Evolutionary conservation across 2,888 invertebrate genomes (phyloP).

Genomic region (Pinctada fucata): DNA sequence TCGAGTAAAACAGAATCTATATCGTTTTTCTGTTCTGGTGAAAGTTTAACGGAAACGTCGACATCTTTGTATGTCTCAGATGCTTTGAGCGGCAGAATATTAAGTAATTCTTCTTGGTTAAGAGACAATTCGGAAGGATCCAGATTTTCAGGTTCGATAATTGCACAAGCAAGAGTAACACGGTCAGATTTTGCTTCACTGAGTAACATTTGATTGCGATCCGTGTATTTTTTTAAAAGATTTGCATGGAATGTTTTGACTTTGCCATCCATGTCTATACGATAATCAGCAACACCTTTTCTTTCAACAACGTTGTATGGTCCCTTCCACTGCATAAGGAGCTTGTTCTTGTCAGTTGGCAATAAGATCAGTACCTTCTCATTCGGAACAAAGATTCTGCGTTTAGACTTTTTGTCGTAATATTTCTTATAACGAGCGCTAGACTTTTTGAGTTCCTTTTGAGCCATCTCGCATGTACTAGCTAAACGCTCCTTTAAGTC

Average conservation of each 20-base stretch:
- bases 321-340: too few species aligned
- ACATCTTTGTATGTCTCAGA: constrained; percentile 12
- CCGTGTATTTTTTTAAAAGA: constrained; percentile 36
- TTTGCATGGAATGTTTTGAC: constrained; percentile 36
- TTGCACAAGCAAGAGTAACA: neutral
- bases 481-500: constrained; percentile 44
- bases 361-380: constrained; percentile 49
- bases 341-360: too few species aligned
- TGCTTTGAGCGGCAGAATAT: too few species aligned
- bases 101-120: too few species aligned
- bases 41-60: neutral
- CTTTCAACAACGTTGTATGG: constrained; percentile 38
- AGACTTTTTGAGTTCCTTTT: constrained; percentile 30
- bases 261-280: constrained; percentile 35
- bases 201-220: constrained; percentile 8
- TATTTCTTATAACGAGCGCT: constrained; percentile 30
- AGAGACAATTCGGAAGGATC: neutral
- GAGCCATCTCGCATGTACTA: constrained; percentile 42
- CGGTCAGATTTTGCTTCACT: neutral
- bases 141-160: neutral
- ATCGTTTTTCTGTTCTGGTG: constrained; percentile 2
- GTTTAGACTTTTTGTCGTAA: constrained; percentile 43
- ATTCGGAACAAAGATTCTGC: constrained; percentile 31
- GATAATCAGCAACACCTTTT: constrained; percentile 35
- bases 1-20: constrained; percentile 11